phyloP scores from a whole-genome alignment of 2,888 invertebrate species.

The Augochlorella aurata region DNA sequence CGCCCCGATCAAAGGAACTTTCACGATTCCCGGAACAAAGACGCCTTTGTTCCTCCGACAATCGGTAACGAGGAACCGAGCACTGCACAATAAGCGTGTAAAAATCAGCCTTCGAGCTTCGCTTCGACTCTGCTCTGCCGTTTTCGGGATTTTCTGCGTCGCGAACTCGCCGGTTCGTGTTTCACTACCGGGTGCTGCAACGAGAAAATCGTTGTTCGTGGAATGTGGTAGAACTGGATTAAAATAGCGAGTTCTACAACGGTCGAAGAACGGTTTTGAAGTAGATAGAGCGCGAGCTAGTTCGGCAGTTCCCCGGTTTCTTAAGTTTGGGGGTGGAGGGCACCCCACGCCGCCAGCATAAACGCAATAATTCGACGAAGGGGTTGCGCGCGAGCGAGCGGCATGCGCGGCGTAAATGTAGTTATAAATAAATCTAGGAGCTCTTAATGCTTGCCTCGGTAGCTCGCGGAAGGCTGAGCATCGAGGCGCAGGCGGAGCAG shows the following conservation, averaged over 20 bases:
- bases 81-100: not conserved
- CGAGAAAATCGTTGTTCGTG: too few species aligned
- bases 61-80: slow-evolving; percentile 14
- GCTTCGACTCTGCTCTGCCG: not conserved
- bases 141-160: too few species aligned
- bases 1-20: slow-evolving; percentile 49
- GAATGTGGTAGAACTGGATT: too few species aligned
- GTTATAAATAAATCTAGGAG: slow-evolving; percentile 82
- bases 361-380: slow-evolving; percentile 78
- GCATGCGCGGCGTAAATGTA: slow-evolving; percentile 82
- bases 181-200: too few species aligned
- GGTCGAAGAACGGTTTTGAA: not conserved
- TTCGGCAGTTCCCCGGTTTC: slow-evolving; percentile 13
- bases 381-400: slow-evolving; percentile 72
- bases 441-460: slow-evolving; percentile 79
- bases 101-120: not conserved
- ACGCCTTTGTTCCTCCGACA: slow-evolving; percentile 28
- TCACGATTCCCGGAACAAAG: slow-evolving; percentile 44
- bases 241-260: not conserved
- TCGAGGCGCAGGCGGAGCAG: slow-evolving; percentile 1
- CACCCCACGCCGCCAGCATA: slow-evolving; percentile 66
- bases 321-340: slow-evolving; percentile 18
- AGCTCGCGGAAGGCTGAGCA: slow-evolving; percentile 63
- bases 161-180: too few species aligned
- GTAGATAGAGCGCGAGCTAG: not conserved